Conservation (phyloP, 2,113 vertebrate genomes). For the Syrrhaptes paradoxus region DNA sequence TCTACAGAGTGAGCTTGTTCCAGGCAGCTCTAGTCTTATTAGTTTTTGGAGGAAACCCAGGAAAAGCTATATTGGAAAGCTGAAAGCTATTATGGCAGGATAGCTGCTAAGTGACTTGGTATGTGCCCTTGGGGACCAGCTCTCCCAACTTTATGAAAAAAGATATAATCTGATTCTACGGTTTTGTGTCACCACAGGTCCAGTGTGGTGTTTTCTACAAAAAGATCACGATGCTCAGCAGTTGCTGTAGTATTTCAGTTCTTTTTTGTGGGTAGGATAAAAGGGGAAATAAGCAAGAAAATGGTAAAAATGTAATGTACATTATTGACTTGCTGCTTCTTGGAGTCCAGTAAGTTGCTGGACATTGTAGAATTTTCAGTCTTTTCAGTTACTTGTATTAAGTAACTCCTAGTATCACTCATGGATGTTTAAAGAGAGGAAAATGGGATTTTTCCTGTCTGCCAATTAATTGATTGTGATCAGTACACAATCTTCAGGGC, state of each 20-base stretch:
- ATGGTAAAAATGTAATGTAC: not conserved
- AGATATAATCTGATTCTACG: not conserved
- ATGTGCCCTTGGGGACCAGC: slow-evolving; percentile 22
- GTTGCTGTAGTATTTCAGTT: not conserved
- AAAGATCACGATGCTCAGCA: not conserved
- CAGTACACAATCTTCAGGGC: not conserved
- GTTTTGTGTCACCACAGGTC: not conserved
- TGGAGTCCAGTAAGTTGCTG: not conserved
- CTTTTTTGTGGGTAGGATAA: not conserved
- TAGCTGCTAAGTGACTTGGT: slow-evolving; percentile 30
- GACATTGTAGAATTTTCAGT: not conserved
- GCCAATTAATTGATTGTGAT: not conserved
- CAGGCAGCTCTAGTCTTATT: slow-evolving; percentile 8
- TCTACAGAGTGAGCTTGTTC: not conserved
- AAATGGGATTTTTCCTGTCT: not conserved
- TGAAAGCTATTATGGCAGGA: slow-evolving; percentile 17
- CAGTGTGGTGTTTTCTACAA: not conserved
- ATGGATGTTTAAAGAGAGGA: not conserved
- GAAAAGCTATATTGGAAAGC: slow-evolving; percentile 49
- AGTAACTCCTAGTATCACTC: not conserved
- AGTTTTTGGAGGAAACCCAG: slow-evolving; percentile 48
- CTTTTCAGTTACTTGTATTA: not conserved
- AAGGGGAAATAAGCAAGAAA: not conserved
- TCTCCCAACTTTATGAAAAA: slow-evolving; percentile 24
- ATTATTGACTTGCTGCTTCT: not conserved